Conservation (phyloP, 2,797 vertebrate genomes). For the Mormyrops attenuatus region DNA sequence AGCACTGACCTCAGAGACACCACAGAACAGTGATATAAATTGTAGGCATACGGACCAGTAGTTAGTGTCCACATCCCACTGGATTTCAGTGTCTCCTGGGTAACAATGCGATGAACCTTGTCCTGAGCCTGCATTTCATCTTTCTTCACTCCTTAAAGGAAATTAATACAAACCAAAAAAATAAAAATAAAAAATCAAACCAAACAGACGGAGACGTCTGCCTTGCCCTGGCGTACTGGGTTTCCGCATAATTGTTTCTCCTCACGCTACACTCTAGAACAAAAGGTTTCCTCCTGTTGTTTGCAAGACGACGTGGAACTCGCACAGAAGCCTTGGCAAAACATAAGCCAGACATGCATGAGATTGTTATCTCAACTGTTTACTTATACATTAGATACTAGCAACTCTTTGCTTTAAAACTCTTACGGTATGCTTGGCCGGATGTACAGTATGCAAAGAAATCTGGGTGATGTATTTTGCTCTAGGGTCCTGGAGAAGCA, state of each 20-base stretch:
- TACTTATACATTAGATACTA: not conserved
- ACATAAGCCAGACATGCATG: not conserved
- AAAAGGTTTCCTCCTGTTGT: slow-evolving; percentile 18
- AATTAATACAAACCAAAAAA: slow-evolving; percentile 1
- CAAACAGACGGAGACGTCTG: slow-evolving; percentile 16
- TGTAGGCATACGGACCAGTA: not conserved
- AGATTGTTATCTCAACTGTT: not conserved
- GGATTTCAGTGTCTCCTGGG: slow-evolving; percentile 5
- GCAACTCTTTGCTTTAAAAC: not conserved
- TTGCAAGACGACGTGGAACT: not conserved
- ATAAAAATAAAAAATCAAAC: slow-evolving; percentile 13
- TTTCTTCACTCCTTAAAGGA: slow-evolving; percentile 21
- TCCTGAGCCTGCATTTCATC: not conserved
- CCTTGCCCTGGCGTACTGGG: not conserved
- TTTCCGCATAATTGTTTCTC: slow-evolving; percentile 27
- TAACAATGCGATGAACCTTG: not conserved
- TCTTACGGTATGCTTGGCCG: not conserved
- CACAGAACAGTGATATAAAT: slow-evolving; percentile 4
- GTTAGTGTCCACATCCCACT: not conserved
- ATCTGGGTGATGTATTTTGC: not conserved
- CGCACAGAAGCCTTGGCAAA: not conserved
- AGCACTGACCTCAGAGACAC: not conserved
- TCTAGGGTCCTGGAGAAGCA: not conserved
- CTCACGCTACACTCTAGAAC: slow-evolving; percentile 6
- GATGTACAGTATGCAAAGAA: not conserved